Evolutionary conservation across 2,113 vertebrate species (phyloP), one percentile per base, ranked within the genome.

Genomic region (Xiphophorus maculatus): DNA sequence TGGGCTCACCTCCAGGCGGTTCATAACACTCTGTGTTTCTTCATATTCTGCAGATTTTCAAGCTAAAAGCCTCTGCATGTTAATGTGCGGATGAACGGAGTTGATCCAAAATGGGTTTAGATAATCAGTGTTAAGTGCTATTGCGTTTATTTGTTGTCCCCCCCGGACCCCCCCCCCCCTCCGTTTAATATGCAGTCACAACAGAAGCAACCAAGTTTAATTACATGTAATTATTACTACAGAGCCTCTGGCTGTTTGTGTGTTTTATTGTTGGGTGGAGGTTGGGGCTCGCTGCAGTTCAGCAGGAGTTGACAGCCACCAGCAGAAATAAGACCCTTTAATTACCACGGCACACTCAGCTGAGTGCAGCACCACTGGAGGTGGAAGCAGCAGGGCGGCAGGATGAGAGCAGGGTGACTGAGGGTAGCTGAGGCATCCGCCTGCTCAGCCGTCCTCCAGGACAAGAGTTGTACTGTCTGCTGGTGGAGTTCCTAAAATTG

Each of bases 231-330:
- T 77, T 32, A 51, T 63, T 29, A 68, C 71, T 58, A 65, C 7
- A 1, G 69, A 73, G 76, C 81, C 81, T 58, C 69, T 0, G 83
- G 83, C 69, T 81, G 86, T 80, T 80, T 87, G 73, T 58, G 2
- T 58, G 72, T 65, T 71, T 48, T 42, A 19, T 66, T 29, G 51
- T 42, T 37, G 35, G 35, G 0, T 51, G 27, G 62, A 37, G 35
- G 27, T 67, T 11, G 10, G 70, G 51, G 73, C 40, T 11, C 10
- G 22, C 69, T 14, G 30, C 66, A 51, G 74, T 71, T 67, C 71
- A 81, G 48, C 63, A 10, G 37, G 63, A 85, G 79, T 76, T 72
- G 32, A 67, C 44, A 6, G 37, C 37, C 17, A 35, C 54, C 0
- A 54, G 69, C 84, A 10, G 54, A 73, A 84, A 70, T 70, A 63